A percentile compares a stretch with the other conserved stretches of the same genome.
phyloP scores from a whole-genome alignment of 2,797 vertebrate genomes.

The Lemur catta region DNA sequence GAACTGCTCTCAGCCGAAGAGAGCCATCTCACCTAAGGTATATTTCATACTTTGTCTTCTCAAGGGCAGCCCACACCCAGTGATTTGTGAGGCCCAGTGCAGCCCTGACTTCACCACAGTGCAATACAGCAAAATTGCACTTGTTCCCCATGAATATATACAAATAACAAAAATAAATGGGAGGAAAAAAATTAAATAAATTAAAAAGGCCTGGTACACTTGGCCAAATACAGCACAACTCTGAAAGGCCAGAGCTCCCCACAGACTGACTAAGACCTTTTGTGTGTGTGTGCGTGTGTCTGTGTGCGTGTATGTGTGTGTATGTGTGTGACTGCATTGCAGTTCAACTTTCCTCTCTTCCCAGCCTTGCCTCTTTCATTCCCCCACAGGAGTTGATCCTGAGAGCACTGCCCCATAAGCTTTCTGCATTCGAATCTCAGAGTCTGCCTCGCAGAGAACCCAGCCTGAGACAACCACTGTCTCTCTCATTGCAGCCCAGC shows the following conservation, averaged over 20 bases:
- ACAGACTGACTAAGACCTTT: background rate
- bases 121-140: background rate
- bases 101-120: background rate
- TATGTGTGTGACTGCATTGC: no score
- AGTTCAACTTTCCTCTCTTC: background rate
- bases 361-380: background rate
- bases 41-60: background rate
- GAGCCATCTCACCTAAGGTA: rapidly evolving
- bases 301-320: no score
- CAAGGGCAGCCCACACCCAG: no score
- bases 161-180: background rate
- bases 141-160: background rate
- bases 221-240: background rate
- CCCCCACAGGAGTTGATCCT: no score
- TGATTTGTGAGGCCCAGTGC: background rate
- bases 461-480: no score
- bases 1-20: background rate
- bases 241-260: background rate
- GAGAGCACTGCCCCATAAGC: background rate
- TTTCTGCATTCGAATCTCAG: background rate
- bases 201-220: background rate
- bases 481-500: background rate
- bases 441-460: background rate
- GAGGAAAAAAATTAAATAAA: background rate
- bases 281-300: no score